Conservation (phyloP, 1,140 invertebrate species). For the Muscidifurax raptorellus region DNA sequence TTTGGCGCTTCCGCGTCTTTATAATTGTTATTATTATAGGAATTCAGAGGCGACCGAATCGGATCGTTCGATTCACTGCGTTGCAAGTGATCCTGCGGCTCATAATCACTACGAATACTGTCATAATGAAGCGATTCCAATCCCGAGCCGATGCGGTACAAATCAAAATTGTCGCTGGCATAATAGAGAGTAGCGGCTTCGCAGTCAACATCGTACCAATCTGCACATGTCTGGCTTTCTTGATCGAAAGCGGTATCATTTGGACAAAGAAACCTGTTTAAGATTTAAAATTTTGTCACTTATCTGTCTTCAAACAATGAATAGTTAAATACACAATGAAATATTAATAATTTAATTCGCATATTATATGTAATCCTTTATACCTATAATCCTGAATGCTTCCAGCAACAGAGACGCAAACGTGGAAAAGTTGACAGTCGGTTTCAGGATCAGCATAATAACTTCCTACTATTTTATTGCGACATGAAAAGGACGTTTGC, state of each 20-base stretch:
- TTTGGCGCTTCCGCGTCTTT: slow-evolving; percentile 55
- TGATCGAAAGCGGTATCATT: slow-evolving; percentile 95
- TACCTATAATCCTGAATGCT: slow-evolving; percentile 73
- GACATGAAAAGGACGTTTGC: slow-evolving; percentile 89
- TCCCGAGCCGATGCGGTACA: slow-evolving; percentile 85
- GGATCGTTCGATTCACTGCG: slow-evolving; percentile 84
- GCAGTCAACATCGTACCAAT: slow-evolving; percentile 93
- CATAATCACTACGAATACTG: slow-evolving; percentile 78
- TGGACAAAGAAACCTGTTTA: slow-evolving; percentile 90
- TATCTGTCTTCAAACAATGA: not conserved
- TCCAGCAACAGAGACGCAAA: slow-evolving; percentile 89
- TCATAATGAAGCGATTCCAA: slow-evolving; percentile 71
- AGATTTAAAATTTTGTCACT: not conserved
- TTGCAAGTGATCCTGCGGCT: slow-evolving; percentile 85
- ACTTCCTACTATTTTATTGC: slow-evolving; percentile 90
- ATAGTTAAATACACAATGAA: too few relatives aligned
- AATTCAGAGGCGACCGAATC: slow-evolving; percentile 70
- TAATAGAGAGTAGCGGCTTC: slow-evolving; percentile 86
- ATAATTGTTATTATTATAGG: slow-evolving; percentile 63
- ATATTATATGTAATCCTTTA: too few relatives aligned
- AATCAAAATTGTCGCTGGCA: slow-evolving; percentile 88
- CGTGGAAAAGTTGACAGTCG: slow-evolving; percentile 94
- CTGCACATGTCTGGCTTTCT: slow-evolving; percentile 92
- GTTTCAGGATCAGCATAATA: slow-evolving; percentile 94
- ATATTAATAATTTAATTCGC: too few relatives aligned